Evolutionary conservation across 2,797 vertebrate species (phyloP).

Genomic region (Rhinatrema bivittatum): DNA sequence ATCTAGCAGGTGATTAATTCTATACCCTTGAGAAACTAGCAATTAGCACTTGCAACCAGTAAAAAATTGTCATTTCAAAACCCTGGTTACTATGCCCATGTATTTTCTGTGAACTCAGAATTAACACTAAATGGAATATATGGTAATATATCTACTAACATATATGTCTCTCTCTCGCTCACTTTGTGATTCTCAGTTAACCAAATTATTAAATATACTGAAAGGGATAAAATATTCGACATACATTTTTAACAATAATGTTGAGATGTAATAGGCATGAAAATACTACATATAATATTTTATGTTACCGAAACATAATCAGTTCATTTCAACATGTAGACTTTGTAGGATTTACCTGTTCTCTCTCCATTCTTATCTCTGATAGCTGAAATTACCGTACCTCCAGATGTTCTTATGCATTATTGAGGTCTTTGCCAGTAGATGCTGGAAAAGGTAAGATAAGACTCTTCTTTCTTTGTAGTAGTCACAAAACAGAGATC

Average conservation of each 20-base stretch:
- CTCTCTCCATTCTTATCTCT: slow-evolving; percentile 76
- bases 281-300: slow-evolving; percentile 63
- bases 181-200: slow-evolving; percentile 46
- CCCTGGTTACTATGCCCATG: slow-evolving; percentile 66
- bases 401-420: slow-evolving; percentile 75
- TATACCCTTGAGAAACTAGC: slow-evolving; percentile 83
- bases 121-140: slow-evolving; percentile 55
- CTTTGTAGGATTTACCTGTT: slow-evolving; percentile 80
- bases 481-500: slow-evolving; percentile 72
- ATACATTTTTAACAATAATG: slow-evolving; percentile 44
- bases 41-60: slow-evolving; percentile 81
- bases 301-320: slow-evolving; percentile 69
- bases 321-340: slow-evolving; percentile 69
- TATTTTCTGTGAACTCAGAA: slow-evolving; percentile 61
- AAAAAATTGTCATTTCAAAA: slow-evolving; percentile 72
- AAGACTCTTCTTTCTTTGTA: slow-evolving; percentile 82
- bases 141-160: slow-evolving; percentile 46
- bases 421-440: slow-evolving; percentile 72
- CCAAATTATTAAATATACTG: slow-evolving; percentile 58
- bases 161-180: slow-evolving; percentile 59
- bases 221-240: slow-evolving; percentile 51
- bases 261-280: slow-evolving; percentile 45
- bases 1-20: slow-evolving; percentile 98
- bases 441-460: slow-evolving; percentile 77
- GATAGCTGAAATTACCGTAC: slow-evolving; percentile 69